Percentiles rank a stretch among this genome's conserved stretches.
Conservation (phyloP, 2,888 invertebrate genomes). For the Bimastos eiseni region DNA sequence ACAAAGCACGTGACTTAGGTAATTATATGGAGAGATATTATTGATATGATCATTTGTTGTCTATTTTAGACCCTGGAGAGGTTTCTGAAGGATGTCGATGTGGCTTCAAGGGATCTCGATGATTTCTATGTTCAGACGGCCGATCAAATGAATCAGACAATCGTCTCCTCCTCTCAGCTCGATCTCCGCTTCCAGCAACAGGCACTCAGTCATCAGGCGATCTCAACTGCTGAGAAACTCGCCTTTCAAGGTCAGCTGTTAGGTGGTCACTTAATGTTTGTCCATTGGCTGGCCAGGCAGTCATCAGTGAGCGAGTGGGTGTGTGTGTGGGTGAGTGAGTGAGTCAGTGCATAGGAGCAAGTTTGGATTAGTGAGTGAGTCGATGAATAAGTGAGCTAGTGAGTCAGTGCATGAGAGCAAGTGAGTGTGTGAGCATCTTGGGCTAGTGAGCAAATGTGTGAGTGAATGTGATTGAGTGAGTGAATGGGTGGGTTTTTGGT, state of each 20-base stretch:
- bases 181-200: conserved; percentile 54
- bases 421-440: too few relatives aligned
- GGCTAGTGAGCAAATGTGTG: too few relatives aligned
- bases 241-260: conserved; percentile 31
- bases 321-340: background rate
- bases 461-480: too few relatives aligned
- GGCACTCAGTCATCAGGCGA: conserved; percentile 46
- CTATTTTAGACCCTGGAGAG: conserved; percentile 70
- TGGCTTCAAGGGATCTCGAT: conserved; percentile 69
- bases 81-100: conserved; percentile 69
- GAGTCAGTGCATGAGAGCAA: too few relatives aligned
- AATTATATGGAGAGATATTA: too few relatives aligned
- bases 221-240: conserved; percentile 32
- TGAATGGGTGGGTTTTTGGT: too few relatives aligned
- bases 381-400: too few relatives aligned
- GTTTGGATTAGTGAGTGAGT: background rate
- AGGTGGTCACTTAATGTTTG: background rate
- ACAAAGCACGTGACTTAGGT: too few relatives aligned
- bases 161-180: conserved; percentile 49
- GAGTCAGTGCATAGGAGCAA: too few relatives aligned
- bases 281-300: background rate
- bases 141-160: conserved; percentile 68
- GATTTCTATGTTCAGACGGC: conserved; percentile 63
- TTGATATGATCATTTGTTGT: background rate
- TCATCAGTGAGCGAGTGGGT: background rate